Evolutionary conservation across 2,888 invertebrate species (phyloP), one percentile per base, ranked within the genome.

Genomic region (Bellardia bayeri): DNA sequence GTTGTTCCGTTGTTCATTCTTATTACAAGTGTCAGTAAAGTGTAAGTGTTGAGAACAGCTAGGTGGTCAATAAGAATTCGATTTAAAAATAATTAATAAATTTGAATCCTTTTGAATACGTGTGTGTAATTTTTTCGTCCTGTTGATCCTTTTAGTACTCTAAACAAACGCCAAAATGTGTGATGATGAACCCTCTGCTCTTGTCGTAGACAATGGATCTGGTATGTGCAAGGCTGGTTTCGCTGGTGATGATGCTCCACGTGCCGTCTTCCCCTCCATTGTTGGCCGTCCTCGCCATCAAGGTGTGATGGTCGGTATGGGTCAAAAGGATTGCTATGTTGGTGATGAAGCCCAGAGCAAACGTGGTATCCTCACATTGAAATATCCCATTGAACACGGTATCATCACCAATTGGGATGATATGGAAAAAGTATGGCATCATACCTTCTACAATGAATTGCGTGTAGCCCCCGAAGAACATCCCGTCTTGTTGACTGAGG

Each of bases 371-470:
- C 96, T 98, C 91, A 98, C 98, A 89, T 95, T 98, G 94, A 98
- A 98, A 94, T 98, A 99, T 95, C 98, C 98, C 93, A 98, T 98
- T 94, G 98, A 98, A 94, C 98, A 98, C 95, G 98, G 98, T 92
- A 98, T 98, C 94, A 98, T 98, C 93, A 98, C 98, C 94, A 98
- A 98, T 96, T 98, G 98, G 98, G 98, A 98, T 92, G 98, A 98
- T 92, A 98, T 99, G 98, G 98, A 99, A 95, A 98, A 99, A 95
- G 98, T 99, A 95, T 99, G 98, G 98, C 98, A 99, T 94, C 98
- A 99, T 95, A 98, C 98, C 93, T 99, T 98, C 96, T 99, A 99
- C 97, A 99, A 99, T 94, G 98, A 98, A 94, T 96, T 99, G 93
- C 96, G 99, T 94, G 98, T 98, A 74, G 98, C 98, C 71, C 98